Base-by-base conservation (phyloP, 2,888 invertebrate genomes). In the Parascotia fuliginaria region DNA sequence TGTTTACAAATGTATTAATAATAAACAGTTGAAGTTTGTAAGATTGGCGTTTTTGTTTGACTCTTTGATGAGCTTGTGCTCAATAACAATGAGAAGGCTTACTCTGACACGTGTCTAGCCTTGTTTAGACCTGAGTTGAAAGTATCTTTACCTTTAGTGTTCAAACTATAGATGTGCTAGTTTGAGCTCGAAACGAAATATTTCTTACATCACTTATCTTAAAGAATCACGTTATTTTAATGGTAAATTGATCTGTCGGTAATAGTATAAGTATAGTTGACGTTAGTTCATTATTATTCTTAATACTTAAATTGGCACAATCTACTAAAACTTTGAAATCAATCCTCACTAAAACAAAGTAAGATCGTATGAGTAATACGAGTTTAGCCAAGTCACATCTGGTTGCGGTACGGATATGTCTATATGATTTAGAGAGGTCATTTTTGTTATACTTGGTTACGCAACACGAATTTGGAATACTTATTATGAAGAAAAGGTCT, bases 391-490 rank as follows among this genome's bases (percentile, higher is more conserved):
- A 42, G 15, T 29, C 34, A 49, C 65, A 65, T 57, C 41, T 65
- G 65, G n/a, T 49, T 54, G 61, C 9, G 65, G 68, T 57, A 28
- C 12, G 33, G 24, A 46, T 42, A 34, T 66, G 31, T 67, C 36
- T 47, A 47, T 33, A 39, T 67, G 68, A 67, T 65, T 60, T 57
- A 64, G 28, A 41, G 19, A 9, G 24, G 24, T 19, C 46, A 53
- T 64, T 57, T 48, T 60, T 61, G 50, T 61, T 61, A 38, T 53
- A 48, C 32, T 42, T 52, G 40, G 32, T 45, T 39, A 51, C 53
- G 11, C n/a, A 7, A 37, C 1, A 19, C 39, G 49, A 65, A 61
- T 60, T 46, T 50, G 48, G 42, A 47, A 38, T 27, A 1, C 14
- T 24, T 6, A 19, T 45, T 47, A 11, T 14, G 7, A 28, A n/a